Percentiles rank a stretch among this genome's conserved stretches.
These are phyloP conservation scores for Alcedo atthis DNA, from an alignment of 2,797 vertebrate species.

Conservation along the genomic window DNA sequence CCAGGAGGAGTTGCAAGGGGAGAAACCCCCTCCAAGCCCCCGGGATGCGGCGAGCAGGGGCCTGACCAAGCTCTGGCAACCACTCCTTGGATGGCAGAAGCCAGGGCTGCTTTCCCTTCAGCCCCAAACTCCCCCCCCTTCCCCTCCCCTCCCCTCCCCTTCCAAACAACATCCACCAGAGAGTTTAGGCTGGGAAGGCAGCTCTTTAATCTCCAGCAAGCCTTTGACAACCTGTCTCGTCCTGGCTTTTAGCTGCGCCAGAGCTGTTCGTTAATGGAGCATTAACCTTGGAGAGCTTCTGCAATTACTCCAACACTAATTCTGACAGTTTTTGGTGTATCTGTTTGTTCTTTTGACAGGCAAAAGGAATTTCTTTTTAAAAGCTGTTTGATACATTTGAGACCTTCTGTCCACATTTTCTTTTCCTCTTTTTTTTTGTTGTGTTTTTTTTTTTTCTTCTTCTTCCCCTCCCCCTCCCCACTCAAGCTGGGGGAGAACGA, in stretches of 20 bases:
- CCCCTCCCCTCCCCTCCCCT: not conserved
- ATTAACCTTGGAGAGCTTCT: slow-evolving; percentile 77
- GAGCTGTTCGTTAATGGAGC: slow-evolving; percentile 71
- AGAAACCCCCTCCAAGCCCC: not conserved
- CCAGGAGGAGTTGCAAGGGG: fast-evolving
- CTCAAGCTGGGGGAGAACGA: not conserved
- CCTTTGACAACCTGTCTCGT: slow-evolving; percentile 76
- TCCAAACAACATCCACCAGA: slow-evolving; percentile 44
- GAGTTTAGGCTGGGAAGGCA: slow-evolving; percentile 31
- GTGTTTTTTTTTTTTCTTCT: no score
- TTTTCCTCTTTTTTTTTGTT: not conserved
- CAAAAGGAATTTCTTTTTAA: slow-evolving; percentile 64
- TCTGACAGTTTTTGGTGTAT: slow-evolving; percentile 51
- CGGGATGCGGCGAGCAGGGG: not conserved
- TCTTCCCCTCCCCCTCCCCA: not conserved
- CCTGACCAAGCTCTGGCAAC: not conserved
- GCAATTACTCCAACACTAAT: slow-evolving; percentile 71
- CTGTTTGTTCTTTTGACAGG: slow-evolving; percentile 65
- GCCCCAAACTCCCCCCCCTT: not conserved
- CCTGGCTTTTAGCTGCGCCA: slow-evolving; percentile 69
- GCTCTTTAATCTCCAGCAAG: slow-evolving; percentile 74
- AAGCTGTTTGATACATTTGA: slow-evolving; percentile 71
- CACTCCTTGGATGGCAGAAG: fast-evolving
- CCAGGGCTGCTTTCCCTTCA: not conserved
- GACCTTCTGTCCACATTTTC: slow-evolving; percentile 60